phyloP scores from a whole-genome alignment of 2,113 vertebrate genomes.

The Acrocephalus kingi region DNA sequence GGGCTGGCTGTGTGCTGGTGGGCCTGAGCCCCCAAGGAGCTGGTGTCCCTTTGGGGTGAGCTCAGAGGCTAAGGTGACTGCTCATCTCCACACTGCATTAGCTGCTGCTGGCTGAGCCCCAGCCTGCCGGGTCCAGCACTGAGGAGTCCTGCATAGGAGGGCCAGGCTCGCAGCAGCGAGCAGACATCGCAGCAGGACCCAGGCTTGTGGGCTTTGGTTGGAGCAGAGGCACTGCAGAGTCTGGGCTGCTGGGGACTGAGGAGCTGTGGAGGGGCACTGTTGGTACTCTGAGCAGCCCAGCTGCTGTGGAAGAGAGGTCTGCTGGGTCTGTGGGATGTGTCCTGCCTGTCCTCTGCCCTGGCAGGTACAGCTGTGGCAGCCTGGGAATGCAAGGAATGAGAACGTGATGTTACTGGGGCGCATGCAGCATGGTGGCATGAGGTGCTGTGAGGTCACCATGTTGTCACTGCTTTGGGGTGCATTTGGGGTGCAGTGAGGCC shows the following conservation, averaged over 20 bases:
- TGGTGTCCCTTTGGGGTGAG: not conserved
- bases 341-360: not conserved
- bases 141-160: constrained; percentile 25
- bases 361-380: not conserved
- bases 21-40: not conserved
- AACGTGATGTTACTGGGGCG: not conserved
- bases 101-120: constrained; percentile 55
- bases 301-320: not conserved
- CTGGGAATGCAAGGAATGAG: not conserved
- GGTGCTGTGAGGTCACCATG: not conserved
- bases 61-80: constrained; percentile 42
- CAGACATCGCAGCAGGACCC: accelerated
- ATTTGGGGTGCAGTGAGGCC: not conserved
- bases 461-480: not conserved
- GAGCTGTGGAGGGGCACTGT: not conserved
- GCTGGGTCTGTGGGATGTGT: not conserved
- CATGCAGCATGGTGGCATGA: not conserved
- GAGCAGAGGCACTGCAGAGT: constrained; percentile 6
- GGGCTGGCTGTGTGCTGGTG: not conserved
- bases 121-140: not conserved
- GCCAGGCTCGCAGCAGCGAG: not conserved
- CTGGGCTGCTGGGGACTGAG: not conserved
- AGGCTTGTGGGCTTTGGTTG: not conserved
- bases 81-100: constrained; percentile 41
- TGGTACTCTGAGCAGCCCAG: not conserved